Conservation (phyloP, 2,797 vertebrate species). For the Alexandromys oeconomus region DNA sequence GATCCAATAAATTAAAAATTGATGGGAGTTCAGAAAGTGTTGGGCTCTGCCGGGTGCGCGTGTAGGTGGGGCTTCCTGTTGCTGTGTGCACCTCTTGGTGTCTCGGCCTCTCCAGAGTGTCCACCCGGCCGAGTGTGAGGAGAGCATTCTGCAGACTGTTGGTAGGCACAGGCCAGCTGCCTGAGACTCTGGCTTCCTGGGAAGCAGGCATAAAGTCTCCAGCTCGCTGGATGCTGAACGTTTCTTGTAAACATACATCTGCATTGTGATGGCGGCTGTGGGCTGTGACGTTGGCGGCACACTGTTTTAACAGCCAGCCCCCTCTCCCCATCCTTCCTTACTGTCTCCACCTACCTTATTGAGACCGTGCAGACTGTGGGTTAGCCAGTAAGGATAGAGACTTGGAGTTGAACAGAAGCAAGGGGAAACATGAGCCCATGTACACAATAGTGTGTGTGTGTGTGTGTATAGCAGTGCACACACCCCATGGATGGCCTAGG, state of each 20-base stretch:
- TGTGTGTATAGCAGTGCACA: neutral
- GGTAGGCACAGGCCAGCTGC: conserved; percentile 34
- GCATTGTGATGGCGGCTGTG: conserved; percentile 63
- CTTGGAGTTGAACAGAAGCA: conserved; percentile 9
- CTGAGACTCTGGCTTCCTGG: neutral
- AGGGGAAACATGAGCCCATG: neutral
- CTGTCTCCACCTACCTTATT: neutral
- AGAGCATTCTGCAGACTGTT: conserved; percentile 50
- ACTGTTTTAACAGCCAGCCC: conserved; percentile 51
- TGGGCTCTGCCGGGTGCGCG: neutral
- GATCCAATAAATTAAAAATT: conserved; percentile 81
- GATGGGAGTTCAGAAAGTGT: conserved; percentile 70
- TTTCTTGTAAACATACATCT: conserved; percentile 78
- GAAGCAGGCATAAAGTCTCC: conserved; percentile 81
- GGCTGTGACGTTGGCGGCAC: conserved; percentile 60
- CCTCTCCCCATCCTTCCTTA: neutral
- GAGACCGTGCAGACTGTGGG: conserved; percentile 5
- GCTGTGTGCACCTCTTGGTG: neutral
- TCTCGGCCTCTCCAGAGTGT: conserved; percentile 34
- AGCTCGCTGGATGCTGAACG: neutral
- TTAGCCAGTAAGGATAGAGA: conserved; percentile 52
- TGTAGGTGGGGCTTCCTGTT: conserved; percentile 33
- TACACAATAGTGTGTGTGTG: neutral
- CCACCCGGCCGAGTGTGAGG: conserved; percentile 46
- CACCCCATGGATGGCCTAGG: neutral